Conservation (phyloP, 2,797 vertebrate species). For the Sparidentex hasta region DNA sequence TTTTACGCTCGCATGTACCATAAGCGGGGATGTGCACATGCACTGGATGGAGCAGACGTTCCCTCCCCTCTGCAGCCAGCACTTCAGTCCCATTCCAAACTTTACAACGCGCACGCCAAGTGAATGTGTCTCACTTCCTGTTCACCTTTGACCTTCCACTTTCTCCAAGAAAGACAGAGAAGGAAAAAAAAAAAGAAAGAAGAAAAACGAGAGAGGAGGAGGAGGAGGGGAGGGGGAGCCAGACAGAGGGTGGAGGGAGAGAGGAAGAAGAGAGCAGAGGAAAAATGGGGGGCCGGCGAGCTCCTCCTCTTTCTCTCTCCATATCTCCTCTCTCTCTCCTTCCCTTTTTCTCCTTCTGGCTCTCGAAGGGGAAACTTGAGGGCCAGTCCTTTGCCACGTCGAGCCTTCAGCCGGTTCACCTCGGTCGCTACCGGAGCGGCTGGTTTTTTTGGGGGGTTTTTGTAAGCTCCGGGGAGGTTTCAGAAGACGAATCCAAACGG, state of each 20-base stretch:
- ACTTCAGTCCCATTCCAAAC: slow-evolving; percentile 56
- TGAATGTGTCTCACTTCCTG: slow-evolving; percentile 92
- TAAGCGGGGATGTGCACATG: slow-evolving; percentile 39
- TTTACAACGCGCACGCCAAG: slow-evolving; percentile 76
- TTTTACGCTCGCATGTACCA: slow-evolving; percentile 47
- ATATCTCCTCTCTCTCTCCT: slow-evolving; percentile 81
- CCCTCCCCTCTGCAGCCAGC: slow-evolving; percentile 56
- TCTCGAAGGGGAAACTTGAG: slow-evolving; percentile 83
- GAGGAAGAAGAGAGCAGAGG: slow-evolving; percentile 59
- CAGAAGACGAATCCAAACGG: neutral
- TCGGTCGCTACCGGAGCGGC: slow-evolving; percentile 15
- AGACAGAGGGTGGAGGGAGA: slow-evolving; percentile 53
- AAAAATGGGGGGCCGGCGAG: slow-evolving; percentile 77
- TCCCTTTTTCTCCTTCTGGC: slow-evolving; percentile 82
- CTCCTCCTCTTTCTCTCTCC: slow-evolving; percentile 86
- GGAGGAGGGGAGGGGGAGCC: slow-evolving; percentile 9
- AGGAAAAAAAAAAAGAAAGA: neutral
- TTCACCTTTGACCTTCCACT: slow-evolving; percentile 93
- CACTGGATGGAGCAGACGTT: neutral
- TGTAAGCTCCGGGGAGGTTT: slow-evolving; percentile 14
- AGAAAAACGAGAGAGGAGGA: neutral
- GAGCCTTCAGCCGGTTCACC: slow-evolving; percentile 85
- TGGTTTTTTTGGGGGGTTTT: neutral
- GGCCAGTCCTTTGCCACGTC: slow-evolving; percentile 94
- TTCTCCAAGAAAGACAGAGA: slow-evolving; percentile 76